These are phyloP conservation scores for Garra rufa DNA, from an alignment of 2,113 vertebrate species.

Conservation along the genomic window DNA sequence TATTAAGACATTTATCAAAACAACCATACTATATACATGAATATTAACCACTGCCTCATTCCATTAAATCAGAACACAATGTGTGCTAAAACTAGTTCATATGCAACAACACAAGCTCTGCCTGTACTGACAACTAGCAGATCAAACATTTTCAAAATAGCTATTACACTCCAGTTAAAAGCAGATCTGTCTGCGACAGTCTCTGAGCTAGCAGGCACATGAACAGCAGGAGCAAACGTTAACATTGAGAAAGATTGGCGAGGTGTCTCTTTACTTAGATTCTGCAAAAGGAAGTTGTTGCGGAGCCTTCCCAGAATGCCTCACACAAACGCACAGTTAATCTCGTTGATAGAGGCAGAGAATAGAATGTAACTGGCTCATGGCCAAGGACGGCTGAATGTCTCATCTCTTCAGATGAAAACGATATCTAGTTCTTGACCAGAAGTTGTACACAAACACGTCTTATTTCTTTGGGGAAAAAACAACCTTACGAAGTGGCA, in stretches of 20 bases:
- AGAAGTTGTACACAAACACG: constrained; percentile 7
- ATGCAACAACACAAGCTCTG: neutral
- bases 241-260: neutral
- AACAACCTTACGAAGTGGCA: neutral
- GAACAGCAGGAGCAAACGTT: constrained; percentile 1
- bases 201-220: neutral
- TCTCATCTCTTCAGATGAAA: constrained; percentile 30
- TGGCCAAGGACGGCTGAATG: constrained; percentile 39
- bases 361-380: constrained; percentile 45
- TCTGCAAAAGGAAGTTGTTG: constrained; percentile 10
- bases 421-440: neutral
- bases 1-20: neutral
- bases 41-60: neutral
- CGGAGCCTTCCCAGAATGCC: constrained; percentile 27
- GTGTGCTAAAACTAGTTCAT: neutral
- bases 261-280: constrained; percentile 10
- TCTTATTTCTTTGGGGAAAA: neutral
- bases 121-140: neutral
- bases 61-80: neutral
- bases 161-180: neutral
- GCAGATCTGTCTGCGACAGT: neutral
- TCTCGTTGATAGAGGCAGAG: constrained; percentile 42
- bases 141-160: neutral
- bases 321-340: constrained; percentile 36
- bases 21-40: neutral